Evolutionary conservation across 2,888 invertebrate genomes (phyloP), one percentile per base, ranked within the genome.

Genomic region (Ormyrus pomaceus): DNA sequence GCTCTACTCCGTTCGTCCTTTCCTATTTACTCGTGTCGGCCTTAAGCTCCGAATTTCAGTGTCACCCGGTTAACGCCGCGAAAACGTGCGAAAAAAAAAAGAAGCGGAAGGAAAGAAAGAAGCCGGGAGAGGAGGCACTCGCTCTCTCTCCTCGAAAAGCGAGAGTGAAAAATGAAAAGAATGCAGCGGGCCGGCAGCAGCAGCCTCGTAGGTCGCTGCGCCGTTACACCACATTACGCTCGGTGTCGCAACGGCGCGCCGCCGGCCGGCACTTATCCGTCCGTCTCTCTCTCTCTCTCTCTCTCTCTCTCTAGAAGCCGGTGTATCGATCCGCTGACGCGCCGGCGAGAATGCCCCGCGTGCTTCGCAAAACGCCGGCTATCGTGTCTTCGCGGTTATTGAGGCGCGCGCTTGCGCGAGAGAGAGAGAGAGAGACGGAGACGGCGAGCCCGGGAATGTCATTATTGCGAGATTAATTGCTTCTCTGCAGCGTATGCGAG

Each of bases 181-280:
- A 34, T 34, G 34, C 34, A 34, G 34, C 34, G 34, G 34, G 34
- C 4, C 34, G 34, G 34, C 34, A 34, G 34, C 34, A 34, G 34
- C 34, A 34, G 34, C 34, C 34, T 13, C 68, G 64, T 55, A 46
- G 58, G 64, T 71, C 70, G 70, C 77, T 55, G 64, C 65, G 78
- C 77, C 81, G 78, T 81, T 81, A 77, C 77, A 77, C 70, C 64
- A 55, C 71, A 74, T 81, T 81, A 71, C 77, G 74, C 73, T 59
- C 69, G 10, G 74, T 81, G 81, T 76, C 78, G 78, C 78, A 75
- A 78, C 71, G 6, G 79, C 74, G 69, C 55, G 59, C 59, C 46
- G 56, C 55, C 73, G 62, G 65, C 56, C 19, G 51, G 73, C 55
- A 53, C 62, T 51, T 11, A 9, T 59, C 19, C 11, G 50, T 61